Percentiles rank a stretch among this genome's conserved stretches.
phyloP scores from a whole-genome alignment of 2,797 vertebrate genomes.

The Hypotaenidia okinawae region DNA sequence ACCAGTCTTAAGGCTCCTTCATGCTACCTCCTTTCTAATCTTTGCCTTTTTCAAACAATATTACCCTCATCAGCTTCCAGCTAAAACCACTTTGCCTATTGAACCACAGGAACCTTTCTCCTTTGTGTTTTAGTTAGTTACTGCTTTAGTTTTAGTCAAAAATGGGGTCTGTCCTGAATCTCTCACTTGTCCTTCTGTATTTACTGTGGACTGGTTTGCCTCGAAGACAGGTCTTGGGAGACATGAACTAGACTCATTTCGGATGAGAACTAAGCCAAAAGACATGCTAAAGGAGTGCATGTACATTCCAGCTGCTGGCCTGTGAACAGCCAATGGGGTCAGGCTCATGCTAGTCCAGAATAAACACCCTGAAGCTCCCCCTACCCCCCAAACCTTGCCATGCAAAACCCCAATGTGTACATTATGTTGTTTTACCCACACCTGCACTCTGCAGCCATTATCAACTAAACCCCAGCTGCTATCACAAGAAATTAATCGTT shows the following conservation, averaged over 20 bases:
- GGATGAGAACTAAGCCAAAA: neutral
- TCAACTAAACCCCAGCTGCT: neutral
- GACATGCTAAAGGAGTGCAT: neutral
- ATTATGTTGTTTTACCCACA: neutral
- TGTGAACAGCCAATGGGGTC: neutral
- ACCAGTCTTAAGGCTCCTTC: neutral
- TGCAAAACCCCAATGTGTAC: neutral
- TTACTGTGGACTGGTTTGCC: neutral
- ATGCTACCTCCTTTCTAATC: neutral
- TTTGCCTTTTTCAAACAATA: neutral
- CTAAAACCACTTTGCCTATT: neutral
- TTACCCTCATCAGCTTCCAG: neutral
- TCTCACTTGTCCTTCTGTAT: neutral
- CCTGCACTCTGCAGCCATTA: neutral
- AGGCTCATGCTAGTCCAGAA: neutral
- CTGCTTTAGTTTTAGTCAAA: neutral
- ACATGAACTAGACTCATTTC: neutral
- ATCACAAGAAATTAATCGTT: neutral
- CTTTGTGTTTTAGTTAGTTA: neutral
- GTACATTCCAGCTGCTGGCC: neutral
- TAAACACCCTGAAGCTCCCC: neutral
- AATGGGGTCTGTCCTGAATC: neutral
- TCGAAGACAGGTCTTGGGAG: neutral
- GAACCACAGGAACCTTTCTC: neutral
- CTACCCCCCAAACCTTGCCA: too few relatives aligned